Conservation (phyloP, 1,140 invertebrate genomes). For the Euura lappo region DNA sequence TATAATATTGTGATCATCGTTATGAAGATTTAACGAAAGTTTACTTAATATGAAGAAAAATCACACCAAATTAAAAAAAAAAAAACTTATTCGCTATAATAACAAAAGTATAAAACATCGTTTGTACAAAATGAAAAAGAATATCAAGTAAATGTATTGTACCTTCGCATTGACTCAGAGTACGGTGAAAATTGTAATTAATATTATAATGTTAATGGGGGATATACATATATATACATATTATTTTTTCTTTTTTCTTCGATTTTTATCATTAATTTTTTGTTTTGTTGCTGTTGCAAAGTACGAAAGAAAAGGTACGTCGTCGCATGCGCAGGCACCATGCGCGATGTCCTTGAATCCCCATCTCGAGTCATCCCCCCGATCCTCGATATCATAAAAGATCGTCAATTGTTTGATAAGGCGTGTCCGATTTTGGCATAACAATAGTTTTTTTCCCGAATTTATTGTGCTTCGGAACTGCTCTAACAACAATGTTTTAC, state of each 20-base stretch:
- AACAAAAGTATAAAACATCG: constrained; percentile 5
- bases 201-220: constrained; percentile 6
- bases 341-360: not conserved
- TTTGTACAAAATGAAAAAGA: constrained; percentile 15
- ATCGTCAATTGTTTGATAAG: constrained; percentile 12
- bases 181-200: constrained; percentile 13
- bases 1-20: not conserved
- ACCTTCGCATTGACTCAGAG: constrained; percentile 17
- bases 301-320: not conserved
- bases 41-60: constrained; percentile 1
- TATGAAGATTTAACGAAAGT: constrained; percentile 1
- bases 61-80: not conserved
- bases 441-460: constrained; percentile 12
- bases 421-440: constrained; percentile 13
- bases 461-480: constrained; percentile 39
- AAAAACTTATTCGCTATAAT: not conserved
- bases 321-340: constrained; percentile 24
- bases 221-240: not conserved
- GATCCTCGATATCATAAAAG: not conserved
- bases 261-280: no score
- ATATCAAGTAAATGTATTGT: constrained; percentile 14
- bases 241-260: no score
- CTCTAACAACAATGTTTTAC: constrained; percentile 41
- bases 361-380: not conserved
- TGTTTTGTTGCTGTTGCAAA: not conserved